phyloP scores from a whole-genome alignment of 1,140 invertebrate species.

The Anoplophora glabripennis region DNA sequence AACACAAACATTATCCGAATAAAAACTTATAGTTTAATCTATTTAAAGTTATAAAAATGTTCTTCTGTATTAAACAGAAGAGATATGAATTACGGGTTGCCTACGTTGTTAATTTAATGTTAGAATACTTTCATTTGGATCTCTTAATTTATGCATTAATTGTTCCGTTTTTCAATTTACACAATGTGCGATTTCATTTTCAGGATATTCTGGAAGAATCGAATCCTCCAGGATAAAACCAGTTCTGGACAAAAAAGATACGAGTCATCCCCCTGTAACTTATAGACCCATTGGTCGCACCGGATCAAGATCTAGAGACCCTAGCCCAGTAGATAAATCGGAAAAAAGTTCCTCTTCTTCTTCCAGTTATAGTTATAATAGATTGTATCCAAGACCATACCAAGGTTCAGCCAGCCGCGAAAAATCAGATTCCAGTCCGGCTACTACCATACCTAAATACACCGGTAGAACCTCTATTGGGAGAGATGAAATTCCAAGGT shows the following conservation, averaged over 20 bases:
- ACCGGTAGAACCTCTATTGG: slow-evolving; percentile 29
- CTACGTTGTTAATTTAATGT: too few species aligned
- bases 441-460: slow-evolving; percentile 42
- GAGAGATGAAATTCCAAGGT: slow-evolving; percentile 26
- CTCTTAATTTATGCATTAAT: too few species aligned
- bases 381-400: slow-evolving; percentile 39
- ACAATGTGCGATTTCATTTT: neutral
- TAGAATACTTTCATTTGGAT: too few species aligned
- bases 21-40: too few species aligned
- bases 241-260: slow-evolving; percentile 39
- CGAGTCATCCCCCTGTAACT: slow-evolving; percentile 41
- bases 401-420: slow-evolving; percentile 41
- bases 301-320: slow-evolving; percentile 42
- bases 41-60: too few species aligned
- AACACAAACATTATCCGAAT: too few species aligned
- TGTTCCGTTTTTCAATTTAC: too few species aligned
- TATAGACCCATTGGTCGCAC: slow-evolving; percentile 37
- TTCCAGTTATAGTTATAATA: slow-evolving; percentile 36
- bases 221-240: slow-evolving; percentile 32
- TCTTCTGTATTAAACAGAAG: too few species aligned
- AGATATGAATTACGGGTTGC: too few species aligned
- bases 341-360: slow-evolving; percentile 34
- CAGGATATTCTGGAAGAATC: slow-evolving; percentile 20
- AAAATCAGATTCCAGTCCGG: slow-evolving; percentile 35
- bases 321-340: slow-evolving; percentile 40